These are phyloP conservation scores for Drosophila meridiana DNA, from an alignment of 2,888 invertebrate genomes.

Conservation along the genomic window DNA sequence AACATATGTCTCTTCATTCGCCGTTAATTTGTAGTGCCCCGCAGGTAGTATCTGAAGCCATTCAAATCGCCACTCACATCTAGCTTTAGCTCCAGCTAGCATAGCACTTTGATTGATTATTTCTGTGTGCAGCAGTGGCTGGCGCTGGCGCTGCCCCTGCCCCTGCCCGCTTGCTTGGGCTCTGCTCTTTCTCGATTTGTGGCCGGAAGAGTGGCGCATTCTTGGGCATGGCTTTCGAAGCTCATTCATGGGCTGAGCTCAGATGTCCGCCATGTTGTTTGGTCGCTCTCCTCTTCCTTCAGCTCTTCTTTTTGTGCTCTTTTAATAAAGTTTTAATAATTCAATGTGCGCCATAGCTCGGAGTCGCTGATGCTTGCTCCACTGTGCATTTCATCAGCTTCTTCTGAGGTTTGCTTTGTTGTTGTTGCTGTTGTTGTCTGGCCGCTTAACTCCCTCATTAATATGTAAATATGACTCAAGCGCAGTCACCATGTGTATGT, in stretches of 20 bases:
- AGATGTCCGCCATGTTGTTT: slow-evolving; percentile 26
- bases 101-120: slow-evolving; percentile 12
- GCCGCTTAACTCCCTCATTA: slow-evolving; percentile 52
- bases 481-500: slow-evolving; percentile 16
- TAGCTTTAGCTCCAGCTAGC: not conserved
- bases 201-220: slow-evolving; percentile 61
- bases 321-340: slow-evolving; percentile 62
- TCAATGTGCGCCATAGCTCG: slow-evolving; percentile 40
- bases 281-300: slow-evolving; percentile 2
- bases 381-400: slow-evolving; percentile 65
- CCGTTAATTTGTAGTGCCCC: slow-evolving; percentile 9
- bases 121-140: slow-evolving; percentile 3
- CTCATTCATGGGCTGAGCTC: slow-evolving; percentile 18
- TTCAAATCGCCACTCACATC: slow-evolving; percentile 4
- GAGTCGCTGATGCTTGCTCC: slow-evolving; percentile 46
- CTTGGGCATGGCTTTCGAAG: slow-evolving; percentile 40
- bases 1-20: not conserved
- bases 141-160: not conserved
- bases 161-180: not conserved
- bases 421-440: slow-evolving; percentile 23
- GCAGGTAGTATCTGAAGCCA: slow-evolving; percentile 1
- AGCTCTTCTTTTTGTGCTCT: slow-evolving; percentile 46
- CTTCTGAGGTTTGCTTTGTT: slow-evolving; percentile 25
- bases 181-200: slow-evolving; percentile 19
- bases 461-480: slow-evolving; percentile 67